Percentiles rank a stretch among this genome's conserved stretches.
Evolutionary conservation across 1,140 invertebrate genomes (phyloP).

Genomic region (Panonychus citri): DNA sequence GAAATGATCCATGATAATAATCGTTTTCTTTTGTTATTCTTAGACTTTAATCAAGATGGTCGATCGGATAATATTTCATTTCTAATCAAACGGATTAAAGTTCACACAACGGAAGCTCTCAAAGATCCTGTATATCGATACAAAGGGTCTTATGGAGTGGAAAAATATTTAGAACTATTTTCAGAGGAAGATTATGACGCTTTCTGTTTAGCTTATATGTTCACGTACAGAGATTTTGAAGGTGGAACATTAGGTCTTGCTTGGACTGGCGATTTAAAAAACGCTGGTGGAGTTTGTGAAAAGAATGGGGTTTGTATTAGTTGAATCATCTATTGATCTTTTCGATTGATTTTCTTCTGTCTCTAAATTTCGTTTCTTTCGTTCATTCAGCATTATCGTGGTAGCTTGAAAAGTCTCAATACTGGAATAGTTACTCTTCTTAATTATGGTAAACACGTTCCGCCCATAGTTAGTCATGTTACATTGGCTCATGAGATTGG

Average conservation of each 20-base stretch:
- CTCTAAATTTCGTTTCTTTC: constrained; percentile 9
- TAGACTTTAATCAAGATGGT: constrained; percentile 81
- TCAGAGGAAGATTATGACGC: constrained; percentile 93
- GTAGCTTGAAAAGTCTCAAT: constrained; percentile 81
- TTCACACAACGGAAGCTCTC: constrained; percentile 56
- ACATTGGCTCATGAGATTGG: constrained; percentile 97
- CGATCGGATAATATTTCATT: constrained; percentile 77
- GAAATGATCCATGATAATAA: constrained; percentile 4
- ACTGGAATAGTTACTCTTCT: constrained; percentile 92
- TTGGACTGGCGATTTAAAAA: constrained; percentile 85
- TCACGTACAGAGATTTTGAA: constrained; percentile 93
- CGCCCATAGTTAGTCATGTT: constrained; percentile 87
- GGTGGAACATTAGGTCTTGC: constrained; percentile 92
- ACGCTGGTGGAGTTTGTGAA: constrained; percentile 77
- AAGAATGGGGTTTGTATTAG: constrained; percentile 58
- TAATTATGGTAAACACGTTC: constrained; percentile 98
- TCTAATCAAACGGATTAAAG: constrained; percentile 86
- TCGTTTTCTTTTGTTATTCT: constrained; percentile 20
- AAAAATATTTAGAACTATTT: constrained; percentile 77
- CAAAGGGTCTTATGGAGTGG: constrained; percentile 74
- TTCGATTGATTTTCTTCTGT: background rate
- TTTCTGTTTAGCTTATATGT: constrained; percentile 96
- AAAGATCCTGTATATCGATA: constrained; percentile 64
- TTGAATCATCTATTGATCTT: background rate
- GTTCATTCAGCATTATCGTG: constrained; percentile 58